Evolutionary conservation across 2,888 invertebrate genomes (phyloP), one percentile per base, ranked within the genome.

Genomic region (Craniophora ligustri): DNA sequence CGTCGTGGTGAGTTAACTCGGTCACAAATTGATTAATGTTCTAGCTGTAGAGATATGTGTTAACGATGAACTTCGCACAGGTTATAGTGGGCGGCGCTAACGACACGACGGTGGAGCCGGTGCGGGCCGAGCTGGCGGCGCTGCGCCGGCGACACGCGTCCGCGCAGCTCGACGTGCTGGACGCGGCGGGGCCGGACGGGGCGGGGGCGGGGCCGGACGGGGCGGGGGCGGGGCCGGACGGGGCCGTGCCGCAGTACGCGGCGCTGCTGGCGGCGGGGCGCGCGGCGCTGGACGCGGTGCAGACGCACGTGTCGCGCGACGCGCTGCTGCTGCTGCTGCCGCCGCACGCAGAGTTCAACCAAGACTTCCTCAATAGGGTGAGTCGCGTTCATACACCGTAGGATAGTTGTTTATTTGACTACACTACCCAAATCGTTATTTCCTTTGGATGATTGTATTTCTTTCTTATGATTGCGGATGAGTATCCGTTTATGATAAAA

Each of bases 361-460:
- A 95, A 38, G 98, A 98, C 82, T 98, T 98, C 91, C 94, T 99
- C 36, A 99, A 99, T 82, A 94, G 99, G 79, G 97, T 97, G 78
- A 83, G 93, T 79, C 21, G 2, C 10, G 0, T 23, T 10, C 10
- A 10, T 21, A 23, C 10, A 23, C 10, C 23, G 18, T n/a, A 18
- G 2, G 2, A 18, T 18, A 18, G 2, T 18, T 18, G 5, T 18
- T 18, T 18, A 18, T 5, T 3, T 18, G 18, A 18, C 3, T 3
- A 18, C 2, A 2, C 18, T 18, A 18, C 18, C n/a, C n/a, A n/a
- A n/a, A n/a, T n/a, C n/a, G n/a, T n/a, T n/a, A n/a, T n/a, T n/a
- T n/a, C n/a, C n/a, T n/a, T n/a, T n/a, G n/a, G n/a, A n/a, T n/a
- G n/a, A n/a, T n/a, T n/a, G n/a, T n/a, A n/a, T n/a, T n/a, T n/a